Percentiles rank a stretch among this genome's conserved stretches.
Conservation (phyloP, 2,797 vertebrate genomes). For the Neoniphon sammara region DNA sequence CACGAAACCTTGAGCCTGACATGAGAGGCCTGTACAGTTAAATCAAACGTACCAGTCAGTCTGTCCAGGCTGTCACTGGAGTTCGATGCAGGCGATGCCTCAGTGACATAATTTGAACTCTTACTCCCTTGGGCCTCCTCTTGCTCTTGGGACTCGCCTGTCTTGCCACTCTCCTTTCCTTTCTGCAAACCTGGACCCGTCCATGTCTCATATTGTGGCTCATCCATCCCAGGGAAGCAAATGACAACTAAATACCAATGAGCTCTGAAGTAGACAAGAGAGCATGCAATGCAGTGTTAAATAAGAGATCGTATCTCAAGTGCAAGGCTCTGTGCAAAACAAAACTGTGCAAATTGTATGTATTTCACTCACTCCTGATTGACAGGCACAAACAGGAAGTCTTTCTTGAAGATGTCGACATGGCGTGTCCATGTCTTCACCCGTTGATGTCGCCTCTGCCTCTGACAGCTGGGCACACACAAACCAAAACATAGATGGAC, state of each 20-base stretch:
- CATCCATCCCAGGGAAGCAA: conserved; percentile 92
- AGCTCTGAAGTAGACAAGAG: conserved; percentile 79
- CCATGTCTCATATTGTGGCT: conserved; percentile 79
- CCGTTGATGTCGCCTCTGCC: conserved; percentile 91
- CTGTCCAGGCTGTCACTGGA: conserved; percentile 34
- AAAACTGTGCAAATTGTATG: background rate
- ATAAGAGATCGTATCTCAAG: background rate
- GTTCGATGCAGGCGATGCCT: conserved; percentile 25
- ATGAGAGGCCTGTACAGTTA: background rate
- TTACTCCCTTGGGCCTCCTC: conserved; percentile 32
- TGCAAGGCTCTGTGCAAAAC: background rate
- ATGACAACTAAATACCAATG: conserved; percentile 98
- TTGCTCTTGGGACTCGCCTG: conserved; percentile 28
- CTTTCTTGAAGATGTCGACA: conserved; percentile 96
- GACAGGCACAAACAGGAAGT: conserved; percentile 98
- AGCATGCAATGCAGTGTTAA: background rate
- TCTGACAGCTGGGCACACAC: conserved; percentile 74
- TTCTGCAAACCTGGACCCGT: conserved; percentile 2
- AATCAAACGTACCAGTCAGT: conserved; percentile 52
- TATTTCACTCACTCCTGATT: conserved; percentile 95
- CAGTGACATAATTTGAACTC: conserved; percentile 30
- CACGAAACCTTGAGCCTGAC: background rate
- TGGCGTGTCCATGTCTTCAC: conserved; percentile 98
- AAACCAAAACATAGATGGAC: conserved; percentile 6
- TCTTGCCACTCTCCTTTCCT: conserved; percentile 3